These are phyloP conservation scores for Rhagoletis zephyria DNA, from an alignment of 1,140 invertebrate genomes.

Conservation along the genomic window DNA sequence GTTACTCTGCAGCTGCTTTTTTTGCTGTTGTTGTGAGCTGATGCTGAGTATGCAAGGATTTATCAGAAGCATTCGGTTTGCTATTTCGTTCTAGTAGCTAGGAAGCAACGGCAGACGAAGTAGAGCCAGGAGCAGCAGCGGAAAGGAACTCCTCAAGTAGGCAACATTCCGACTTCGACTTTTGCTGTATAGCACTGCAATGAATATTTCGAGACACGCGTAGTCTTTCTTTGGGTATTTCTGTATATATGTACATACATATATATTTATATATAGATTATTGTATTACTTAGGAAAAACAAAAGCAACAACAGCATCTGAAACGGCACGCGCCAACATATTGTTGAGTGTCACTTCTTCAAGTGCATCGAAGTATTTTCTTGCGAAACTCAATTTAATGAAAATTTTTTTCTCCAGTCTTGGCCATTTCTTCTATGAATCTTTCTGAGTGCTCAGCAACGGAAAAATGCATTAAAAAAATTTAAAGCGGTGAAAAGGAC, in stretches of 20 bases:
- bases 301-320: background rate
- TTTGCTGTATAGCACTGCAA: background rate
- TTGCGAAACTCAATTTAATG: constrained; percentile 1
- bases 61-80: background rate
- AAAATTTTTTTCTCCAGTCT: background rate
- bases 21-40: background rate
- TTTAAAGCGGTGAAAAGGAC: too few relatives aligned
- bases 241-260: too few relatives aligned
- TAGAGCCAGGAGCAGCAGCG: background rate
- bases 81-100: background rate
- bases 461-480: too few relatives aligned
- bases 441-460: too few relatives aligned
- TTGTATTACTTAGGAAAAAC: background rate
- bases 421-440: too few relatives aligned
- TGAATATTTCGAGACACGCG: background rate
- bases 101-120: background rate
- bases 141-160: constrained; percentile 4
- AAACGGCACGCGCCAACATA: constrained; percentile 8
- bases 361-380: background rate
- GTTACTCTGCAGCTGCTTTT: background rate
- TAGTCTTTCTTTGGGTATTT: too few relatives aligned
- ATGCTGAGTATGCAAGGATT: background rate
- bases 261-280: too few relatives aligned
- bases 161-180: constrained; percentile 11
- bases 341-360: background rate